Evolutionary conservation across 2,888 invertebrate species (phyloP).

Genomic region (Pterostichus niger): DNA sequence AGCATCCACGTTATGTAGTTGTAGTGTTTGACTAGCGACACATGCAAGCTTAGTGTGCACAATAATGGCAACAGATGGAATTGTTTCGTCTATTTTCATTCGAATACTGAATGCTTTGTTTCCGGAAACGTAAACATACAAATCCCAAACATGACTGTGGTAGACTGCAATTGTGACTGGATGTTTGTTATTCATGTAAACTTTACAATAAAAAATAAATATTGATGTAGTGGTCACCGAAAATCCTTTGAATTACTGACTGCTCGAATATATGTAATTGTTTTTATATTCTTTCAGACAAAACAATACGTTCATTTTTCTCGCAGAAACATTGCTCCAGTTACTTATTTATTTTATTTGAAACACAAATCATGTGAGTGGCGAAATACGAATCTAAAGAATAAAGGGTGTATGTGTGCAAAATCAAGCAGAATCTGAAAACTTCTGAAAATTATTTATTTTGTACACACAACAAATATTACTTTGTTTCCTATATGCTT

Average conservation of each 20-base stretch:
- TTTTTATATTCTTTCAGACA: conserved; percentile 3
- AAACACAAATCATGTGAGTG: too few relatives aligned
- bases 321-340: neutral
- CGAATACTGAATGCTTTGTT: conserved; percentile 51
- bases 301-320: neutral
- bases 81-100: conserved; percentile 59
- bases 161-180: conserved; percentile 2
- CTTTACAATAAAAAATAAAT: conserved; percentile 51
- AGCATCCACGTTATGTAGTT: conserved; percentile 20
- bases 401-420: too few relatives aligned
- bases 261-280: conserved; percentile 27
- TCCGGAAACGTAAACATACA: conserved; percentile 57
- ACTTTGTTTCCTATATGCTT: too few relatives aligned
- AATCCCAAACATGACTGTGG: conserved; percentile 43
- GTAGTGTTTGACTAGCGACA: conserved; percentile 55
- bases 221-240: conserved; percentile 1
- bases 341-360: neutral
- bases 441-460: too few relatives aligned
- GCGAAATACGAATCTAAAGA: too few relatives aligned
- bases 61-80: conserved; percentile 52
- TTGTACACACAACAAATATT: too few relatives aligned
- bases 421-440: too few relatives aligned
- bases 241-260: conserved; percentile 36
- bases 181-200: conserved; percentile 58
- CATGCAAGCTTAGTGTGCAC: conserved; percentile 54